Percentiles rank a stretch among this genome's conserved stretches.
phyloP scores from a whole-genome alignment of 1,140 invertebrate species.

The Ceratina australensis region DNA sequence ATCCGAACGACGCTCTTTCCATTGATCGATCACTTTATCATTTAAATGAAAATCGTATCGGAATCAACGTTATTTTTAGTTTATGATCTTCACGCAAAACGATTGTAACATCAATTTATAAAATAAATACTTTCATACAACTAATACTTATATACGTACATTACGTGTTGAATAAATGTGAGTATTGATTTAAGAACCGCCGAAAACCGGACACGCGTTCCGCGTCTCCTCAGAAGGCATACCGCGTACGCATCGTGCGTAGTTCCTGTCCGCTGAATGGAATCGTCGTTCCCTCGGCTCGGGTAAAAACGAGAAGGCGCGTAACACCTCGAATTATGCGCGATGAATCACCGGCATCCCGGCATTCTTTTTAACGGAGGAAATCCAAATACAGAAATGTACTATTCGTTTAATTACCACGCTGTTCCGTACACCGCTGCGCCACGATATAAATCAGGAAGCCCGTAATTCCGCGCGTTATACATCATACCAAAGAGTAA shows the following conservation, averaged over 20 bases:
- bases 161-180: slow-evolving; percentile 32
- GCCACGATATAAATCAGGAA: too few species aligned
- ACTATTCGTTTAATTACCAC: too few species aligned
- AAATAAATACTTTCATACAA: too few species aligned
- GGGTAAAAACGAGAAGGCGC: background rate
- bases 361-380: too few species aligned
- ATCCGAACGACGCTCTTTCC: too few species aligned
- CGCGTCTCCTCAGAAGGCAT: slow-evolving; percentile 24
- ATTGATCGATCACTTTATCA: too few species aligned
- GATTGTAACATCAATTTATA: too few species aligned
- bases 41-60: too few species aligned
- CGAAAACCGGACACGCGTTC: slow-evolving; percentile 2
- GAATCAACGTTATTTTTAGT: too few species aligned
- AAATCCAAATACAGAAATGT: background rate
- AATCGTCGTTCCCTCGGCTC: slow-evolving; percentile 19
- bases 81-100: too few species aligned
- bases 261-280: slow-evolving; percentile 51
- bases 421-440: too few species aligned
- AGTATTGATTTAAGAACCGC: slow-evolving; percentile 17
- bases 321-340: slow-evolving; percentile 29
- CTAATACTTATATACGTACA: too few species aligned
- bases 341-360: slow-evolving; percentile 36
- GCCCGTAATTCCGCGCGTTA: background rate
- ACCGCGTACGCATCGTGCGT: slow-evolving; percentile 52
- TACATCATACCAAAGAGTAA: background rate